Evolutionary conservation across 2,113 vertebrate genomes (phyloP), one percentile per base, ranked within the genome.

Genomic region (Talpa occidentalis): DNA sequence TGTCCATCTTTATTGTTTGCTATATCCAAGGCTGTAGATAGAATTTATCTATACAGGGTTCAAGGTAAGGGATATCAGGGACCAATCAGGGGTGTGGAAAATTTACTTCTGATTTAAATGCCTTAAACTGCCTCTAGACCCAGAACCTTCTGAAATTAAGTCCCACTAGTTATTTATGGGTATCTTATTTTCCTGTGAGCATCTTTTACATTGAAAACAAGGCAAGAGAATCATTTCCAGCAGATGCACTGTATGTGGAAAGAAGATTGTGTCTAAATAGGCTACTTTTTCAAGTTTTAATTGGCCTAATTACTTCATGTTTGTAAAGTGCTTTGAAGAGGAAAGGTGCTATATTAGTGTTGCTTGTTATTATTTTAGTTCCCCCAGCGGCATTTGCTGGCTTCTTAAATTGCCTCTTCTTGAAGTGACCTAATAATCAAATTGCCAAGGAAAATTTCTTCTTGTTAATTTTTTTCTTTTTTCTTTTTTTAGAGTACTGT

Each of bases 301-400:
- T 97, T 97, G 96, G 90, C 95, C 96, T 97, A 96, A 97, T 97
- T 96, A 94, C 81, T 95, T 96, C 88, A 86, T 95, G 94, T 96
- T 95, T 97, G 88, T 96, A 97, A 97, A 97, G 93, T 91, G 93
- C 94, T 97, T 96, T 95, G 96, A 96, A 97, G 94, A 96, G 76
- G 90, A 93, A 92, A 97, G 97, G 90, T 97, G 92, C 94, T 96
- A 67, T 83, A 83, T 97, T 92, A 92, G 64, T 84, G 81, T 70
- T 95, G 90, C 88, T 88, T 93, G 93, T 93, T 93, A 88, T 96
- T 96, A 96, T 96, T 97, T 96, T 83, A 64, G 54, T 47, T 96
- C 86, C 74, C 89, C 90, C 66, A 76, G 86, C 5, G 56, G 35
- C 47, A 49, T 92, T 88, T 95, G 66, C 78, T 90, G 26, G 40